Conservation (phyloP, 2,888 invertebrate genomes). For the Noctua pronuba region DNA sequence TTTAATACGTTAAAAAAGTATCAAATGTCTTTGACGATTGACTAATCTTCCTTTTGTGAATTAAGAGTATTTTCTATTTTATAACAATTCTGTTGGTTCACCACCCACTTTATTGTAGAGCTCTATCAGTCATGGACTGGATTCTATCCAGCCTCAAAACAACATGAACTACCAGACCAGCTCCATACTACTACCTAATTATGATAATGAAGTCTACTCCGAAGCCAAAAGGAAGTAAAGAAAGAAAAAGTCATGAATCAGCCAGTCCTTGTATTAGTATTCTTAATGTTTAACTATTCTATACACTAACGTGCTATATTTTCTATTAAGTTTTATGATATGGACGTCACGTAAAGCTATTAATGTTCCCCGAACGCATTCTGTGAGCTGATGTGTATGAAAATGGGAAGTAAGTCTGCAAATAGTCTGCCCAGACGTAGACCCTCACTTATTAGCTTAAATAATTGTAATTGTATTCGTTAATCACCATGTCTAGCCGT, state of each 20-base stretch:
- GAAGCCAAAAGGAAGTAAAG: slow-evolving; percentile 55
- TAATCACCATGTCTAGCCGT: slow-evolving; percentile 21
- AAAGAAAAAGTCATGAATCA: slow-evolving; percentile 58
- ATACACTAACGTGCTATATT: slow-evolving; percentile 37
- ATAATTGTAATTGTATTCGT: slow-evolving; percentile 51
- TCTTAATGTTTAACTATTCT: slow-evolving; percentile 41
- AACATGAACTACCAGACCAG: not conserved
- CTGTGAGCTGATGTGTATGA: slow-evolving; percentile 35
- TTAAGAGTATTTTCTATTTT: not conserved
- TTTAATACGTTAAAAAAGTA: not conserved
- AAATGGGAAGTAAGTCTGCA: slow-evolving; percentile 30
- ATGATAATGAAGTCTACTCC: slow-evolving; percentile 35
- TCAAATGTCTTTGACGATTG: not conserved
- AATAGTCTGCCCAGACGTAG: slow-evolving; percentile 23
- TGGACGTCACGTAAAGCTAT: slow-evolving; percentile 48
- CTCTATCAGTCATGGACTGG: slow-evolving; percentile 34
- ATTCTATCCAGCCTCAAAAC: no score
- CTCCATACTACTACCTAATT: not conserved
- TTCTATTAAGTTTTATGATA: slow-evolving; percentile 41
- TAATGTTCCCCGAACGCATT: slow-evolving; percentile 54
- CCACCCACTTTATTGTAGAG: not conserved
- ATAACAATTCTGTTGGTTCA: not conserved
- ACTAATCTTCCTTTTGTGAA: not conserved
- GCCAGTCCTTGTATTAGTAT: slow-evolving; percentile 43
- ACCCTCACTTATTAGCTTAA: slow-evolving; percentile 51